Conservation (phyloP, 2,797 vertebrate species). For the Bothrops alternatus region DNA sequence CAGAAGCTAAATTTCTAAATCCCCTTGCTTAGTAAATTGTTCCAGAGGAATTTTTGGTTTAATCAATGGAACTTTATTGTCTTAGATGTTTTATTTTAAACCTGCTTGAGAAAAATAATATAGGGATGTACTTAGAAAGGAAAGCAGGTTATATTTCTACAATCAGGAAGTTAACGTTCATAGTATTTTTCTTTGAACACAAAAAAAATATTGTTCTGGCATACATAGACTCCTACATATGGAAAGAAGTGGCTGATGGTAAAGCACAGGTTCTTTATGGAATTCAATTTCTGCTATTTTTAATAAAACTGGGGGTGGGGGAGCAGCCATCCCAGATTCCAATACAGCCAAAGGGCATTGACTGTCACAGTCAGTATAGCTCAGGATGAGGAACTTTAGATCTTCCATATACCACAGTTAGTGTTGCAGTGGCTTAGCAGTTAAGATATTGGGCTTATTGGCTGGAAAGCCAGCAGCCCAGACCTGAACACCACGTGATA, state of each 20-base stretch:
- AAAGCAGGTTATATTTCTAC: not conserved
- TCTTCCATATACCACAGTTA: not conserved
- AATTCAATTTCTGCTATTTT: not conserved
- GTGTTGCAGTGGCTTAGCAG: not conserved
- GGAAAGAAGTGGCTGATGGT: not conserved
- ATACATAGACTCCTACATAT: not conserved
- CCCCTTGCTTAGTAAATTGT: not conserved
- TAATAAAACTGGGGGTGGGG: too few relatives aligned
- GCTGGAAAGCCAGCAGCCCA: not conserved
- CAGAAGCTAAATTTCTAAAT: not conserved
- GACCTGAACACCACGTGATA: not conserved
- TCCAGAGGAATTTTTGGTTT: not conserved
- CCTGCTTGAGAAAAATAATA: not conserved
- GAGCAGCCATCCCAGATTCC: not conserved
- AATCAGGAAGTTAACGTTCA: not conserved
- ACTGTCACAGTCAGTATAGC: not conserved
- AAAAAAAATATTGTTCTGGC: not conserved
- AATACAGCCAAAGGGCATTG: not conserved
- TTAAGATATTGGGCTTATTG: not conserved
- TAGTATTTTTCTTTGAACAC: not conserved
- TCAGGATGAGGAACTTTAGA: not conserved
- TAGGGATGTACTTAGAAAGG: not conserved
- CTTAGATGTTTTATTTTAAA: not conserved
- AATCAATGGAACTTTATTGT: not conserved
- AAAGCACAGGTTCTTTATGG: not conserved